A percentile compares a stretch with the other conserved stretches of the same genome.
These are phyloP conservation scores for Cryptocephalus moraei DNA, from an alignment of 2,888 invertebrate species.

Conservation along the genomic window DNA sequence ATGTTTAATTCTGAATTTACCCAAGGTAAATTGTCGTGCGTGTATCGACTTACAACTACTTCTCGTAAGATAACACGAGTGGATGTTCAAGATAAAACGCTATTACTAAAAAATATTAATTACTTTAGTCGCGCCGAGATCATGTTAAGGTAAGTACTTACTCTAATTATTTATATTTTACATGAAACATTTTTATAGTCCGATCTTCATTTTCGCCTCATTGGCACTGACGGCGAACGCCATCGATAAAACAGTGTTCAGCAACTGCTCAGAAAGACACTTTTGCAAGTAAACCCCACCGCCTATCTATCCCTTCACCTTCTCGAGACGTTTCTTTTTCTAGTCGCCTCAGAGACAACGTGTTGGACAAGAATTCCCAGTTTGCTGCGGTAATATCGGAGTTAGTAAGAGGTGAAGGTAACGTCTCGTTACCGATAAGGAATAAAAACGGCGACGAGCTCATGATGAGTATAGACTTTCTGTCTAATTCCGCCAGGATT, in stretches of 20 bases:
- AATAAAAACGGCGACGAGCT: background rate
- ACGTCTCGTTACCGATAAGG: constrained; percentile 2
- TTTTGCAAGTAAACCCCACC: constrained; percentile 11
- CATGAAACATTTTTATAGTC: too few species aligned
- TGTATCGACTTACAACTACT: background rate
- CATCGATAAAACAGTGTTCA: constrained; percentile 2
- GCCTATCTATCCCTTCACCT: background rate
- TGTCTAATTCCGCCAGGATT: constrained; percentile 4
- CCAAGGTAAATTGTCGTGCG: too few species aligned
- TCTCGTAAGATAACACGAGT: background rate
- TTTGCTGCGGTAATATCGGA: background rate
- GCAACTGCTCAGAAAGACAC: constrained; percentile 6
- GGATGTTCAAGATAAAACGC: too few species aligned
- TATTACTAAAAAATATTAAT: too few species aligned
- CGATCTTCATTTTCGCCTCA: too few species aligned
- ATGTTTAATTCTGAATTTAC: too few species aligned
- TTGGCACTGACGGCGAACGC: background rate
- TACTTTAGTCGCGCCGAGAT: too few species aligned
- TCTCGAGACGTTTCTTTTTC: background rate
- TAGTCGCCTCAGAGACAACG: background rate
- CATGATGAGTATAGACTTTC: background rate
- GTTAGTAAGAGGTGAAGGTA: background rate
- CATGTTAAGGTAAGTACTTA: too few species aligned
- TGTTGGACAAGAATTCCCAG: background rate
- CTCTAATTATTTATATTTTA: too few species aligned